phyloP scores from a whole-genome alignment of 2,888 invertebrate species.

The Lasioglossum vierecki region DNA sequence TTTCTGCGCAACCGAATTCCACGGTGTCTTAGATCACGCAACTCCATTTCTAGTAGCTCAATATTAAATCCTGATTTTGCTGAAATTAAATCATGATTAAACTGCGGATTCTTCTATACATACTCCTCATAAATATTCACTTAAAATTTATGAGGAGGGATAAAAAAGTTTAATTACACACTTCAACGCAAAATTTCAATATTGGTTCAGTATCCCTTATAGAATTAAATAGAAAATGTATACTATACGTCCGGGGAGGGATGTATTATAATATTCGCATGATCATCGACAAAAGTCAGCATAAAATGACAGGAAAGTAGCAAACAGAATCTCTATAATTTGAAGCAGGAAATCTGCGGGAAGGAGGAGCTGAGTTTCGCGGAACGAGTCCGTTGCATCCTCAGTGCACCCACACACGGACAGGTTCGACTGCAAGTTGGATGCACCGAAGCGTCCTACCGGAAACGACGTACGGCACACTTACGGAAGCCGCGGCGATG shows the following conservation, averaged over 20 bases:
- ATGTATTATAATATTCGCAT: neutral
- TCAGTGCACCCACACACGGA: neutral
- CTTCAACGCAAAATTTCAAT: no score
- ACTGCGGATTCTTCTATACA: neutral
- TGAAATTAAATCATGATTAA: neutral
- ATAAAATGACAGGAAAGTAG: no score
- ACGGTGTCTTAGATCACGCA: neutral
- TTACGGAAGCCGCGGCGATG: slow-evolving; percentile 50
- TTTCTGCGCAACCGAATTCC: neutral
- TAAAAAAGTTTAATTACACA: no score
- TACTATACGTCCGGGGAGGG: neutral
- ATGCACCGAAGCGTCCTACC: slow-evolving; percentile 34
- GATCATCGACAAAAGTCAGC: neutral
- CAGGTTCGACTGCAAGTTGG: neutral
- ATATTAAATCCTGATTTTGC: neutral
- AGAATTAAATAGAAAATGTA: neutral
- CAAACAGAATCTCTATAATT: slow-evolving; percentile 1
- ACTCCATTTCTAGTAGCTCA: neutral
- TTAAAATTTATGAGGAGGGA: no score
- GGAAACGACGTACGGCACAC: slow-evolving; percentile 47
- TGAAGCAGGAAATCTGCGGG: neutral
- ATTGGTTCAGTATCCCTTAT: no score
- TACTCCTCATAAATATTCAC: no score
- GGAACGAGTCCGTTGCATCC: slow-evolving; percentile 24
- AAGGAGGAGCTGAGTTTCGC: slow-evolving; percentile 15